These are phyloP conservation scores for Paramormyrops kingsleyae DNA, from an alignment of 2,113 vertebrate genomes.

Conservation along the genomic window DNA sequence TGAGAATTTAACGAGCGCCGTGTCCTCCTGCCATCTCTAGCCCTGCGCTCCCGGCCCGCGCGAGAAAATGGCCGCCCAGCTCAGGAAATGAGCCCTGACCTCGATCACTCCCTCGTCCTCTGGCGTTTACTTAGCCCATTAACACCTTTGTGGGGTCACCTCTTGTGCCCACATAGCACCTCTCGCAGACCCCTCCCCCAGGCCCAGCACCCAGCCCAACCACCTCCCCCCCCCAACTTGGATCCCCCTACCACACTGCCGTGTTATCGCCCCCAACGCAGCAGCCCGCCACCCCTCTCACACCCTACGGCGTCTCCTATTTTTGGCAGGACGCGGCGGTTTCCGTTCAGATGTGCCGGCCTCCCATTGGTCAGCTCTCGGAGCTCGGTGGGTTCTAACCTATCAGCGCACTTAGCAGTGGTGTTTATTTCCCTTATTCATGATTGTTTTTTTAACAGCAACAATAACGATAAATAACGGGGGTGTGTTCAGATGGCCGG, in stretches of 20 bases:
- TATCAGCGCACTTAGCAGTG: neutral
- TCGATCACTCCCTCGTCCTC: slow-evolving; percentile 42
- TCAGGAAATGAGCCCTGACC: slow-evolving; percentile 49
- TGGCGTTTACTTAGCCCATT: slow-evolving; percentile 43
- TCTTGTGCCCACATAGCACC: neutral
- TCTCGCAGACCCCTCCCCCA: neutral
- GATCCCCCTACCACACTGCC: neutral
- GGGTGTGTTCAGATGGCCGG: neutral
- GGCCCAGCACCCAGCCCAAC: neutral
- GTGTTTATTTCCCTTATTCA: neutral
- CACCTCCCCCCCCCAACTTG: neutral
- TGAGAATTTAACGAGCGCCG: slow-evolving; percentile 53
- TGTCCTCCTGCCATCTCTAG: slow-evolving; percentile 35
- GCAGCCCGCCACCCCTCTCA: neutral
- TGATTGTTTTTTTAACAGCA: neutral
- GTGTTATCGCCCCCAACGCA: neutral
- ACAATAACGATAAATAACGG: slow-evolving; percentile 1
- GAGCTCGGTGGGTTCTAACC: neutral
- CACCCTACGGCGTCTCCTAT: neutral
- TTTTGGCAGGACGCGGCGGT: neutral
- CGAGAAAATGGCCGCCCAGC: slow-evolving; percentile 45
- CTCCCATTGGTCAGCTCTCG: neutral
- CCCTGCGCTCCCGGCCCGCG: slow-evolving; percentile 27
- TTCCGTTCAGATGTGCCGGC: neutral
- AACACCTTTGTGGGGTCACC: slow-evolving; percentile 36